phyloP scores from a whole-genome alignment of 2,797 vertebrate genomes.

The Parauchenoglanis punctatus region DNA sequence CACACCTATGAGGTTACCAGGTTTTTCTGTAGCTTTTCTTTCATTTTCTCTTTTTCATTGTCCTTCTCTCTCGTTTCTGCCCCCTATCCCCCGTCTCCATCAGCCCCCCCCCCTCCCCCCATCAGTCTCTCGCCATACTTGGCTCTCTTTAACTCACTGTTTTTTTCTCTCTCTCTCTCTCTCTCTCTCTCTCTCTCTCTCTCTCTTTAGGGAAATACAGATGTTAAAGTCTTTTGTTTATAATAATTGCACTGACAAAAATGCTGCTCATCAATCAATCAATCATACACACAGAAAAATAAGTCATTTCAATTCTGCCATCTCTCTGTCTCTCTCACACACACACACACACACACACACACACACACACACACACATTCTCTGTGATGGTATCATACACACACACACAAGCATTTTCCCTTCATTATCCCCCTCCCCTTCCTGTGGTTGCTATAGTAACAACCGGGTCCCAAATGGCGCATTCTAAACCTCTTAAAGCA shows the following conservation, averaged over 20 bases:
- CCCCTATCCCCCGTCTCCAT: too few species aligned
- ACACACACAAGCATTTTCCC: not conserved
- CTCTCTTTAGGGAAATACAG: conserved; percentile 52
- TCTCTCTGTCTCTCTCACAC: not conserved
- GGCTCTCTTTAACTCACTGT: not conserved
- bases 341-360: not conserved
- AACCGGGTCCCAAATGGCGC: conserved; percentile 70
- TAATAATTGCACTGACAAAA: conserved; percentile 52
- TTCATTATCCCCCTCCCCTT: conserved; percentile 45
- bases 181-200: not conserved
- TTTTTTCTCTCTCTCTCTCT: not conserved
- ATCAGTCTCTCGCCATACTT: too few species aligned
- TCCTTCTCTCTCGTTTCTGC: not conserved
- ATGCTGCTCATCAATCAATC: conserved; percentile 5
- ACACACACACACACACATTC: conserved; percentile 8
- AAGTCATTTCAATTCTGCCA: not conserved
- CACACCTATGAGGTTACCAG: not conserved
- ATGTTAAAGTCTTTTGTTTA: conserved; percentile 58
- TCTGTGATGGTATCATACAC: not conserved
- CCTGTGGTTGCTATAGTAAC: conserved; percentile 78
- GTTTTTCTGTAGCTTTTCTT: not conserved
- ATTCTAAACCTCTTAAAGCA: conserved; percentile 68
- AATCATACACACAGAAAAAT: conserved; percentile 34
- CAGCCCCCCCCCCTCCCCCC: not conserved
- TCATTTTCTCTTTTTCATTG: not conserved